Percentiles rank a stretch among this genome's conserved stretches.
These are phyloP conservation scores for Ochropacha duplaris DNA, from an alignment of 2,888 invertebrate species.

Conservation along the genomic window DNA sequence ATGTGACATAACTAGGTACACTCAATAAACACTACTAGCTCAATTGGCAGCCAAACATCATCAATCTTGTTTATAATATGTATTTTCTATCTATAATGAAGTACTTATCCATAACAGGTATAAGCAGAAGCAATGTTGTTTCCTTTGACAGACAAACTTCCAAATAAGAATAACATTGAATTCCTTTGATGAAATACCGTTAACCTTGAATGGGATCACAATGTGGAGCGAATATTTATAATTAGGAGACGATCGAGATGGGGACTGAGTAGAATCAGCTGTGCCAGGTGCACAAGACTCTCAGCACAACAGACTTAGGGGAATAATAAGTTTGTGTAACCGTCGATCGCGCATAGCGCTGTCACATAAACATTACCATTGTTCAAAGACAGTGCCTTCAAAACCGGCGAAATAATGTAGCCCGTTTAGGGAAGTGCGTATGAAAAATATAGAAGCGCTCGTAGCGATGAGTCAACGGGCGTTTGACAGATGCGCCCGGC, in stretches of 20 bases:
- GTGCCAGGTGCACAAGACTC: slow-evolving; percentile 28
- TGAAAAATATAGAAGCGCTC: slow-evolving; percentile 57
- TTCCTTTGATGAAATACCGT: slow-evolving; percentile 25
- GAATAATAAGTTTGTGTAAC: not conserved
- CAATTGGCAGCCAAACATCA: slow-evolving; percentile 17
- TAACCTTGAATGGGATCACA: slow-evolving; percentile 31
- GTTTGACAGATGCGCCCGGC: slow-evolving; percentile 74
- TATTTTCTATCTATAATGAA: not conserved
- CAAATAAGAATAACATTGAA: slow-evolving; percentile 26
- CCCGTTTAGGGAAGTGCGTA: slow-evolving; percentile 61
- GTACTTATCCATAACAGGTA: slow-evolving; percentile 24
- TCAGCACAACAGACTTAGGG: not conserved
- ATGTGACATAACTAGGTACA: not conserved
- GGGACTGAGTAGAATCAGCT: slow-evolving; percentile 33
- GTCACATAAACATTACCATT: slow-evolving; percentile 29
- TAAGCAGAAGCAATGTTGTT: slow-evolving; percentile 21
- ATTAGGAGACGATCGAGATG: slow-evolving; percentile 23
- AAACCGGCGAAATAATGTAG: slow-evolving; percentile 32
- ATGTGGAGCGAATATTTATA: slow-evolving; percentile 13
- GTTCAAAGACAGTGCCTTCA: slow-evolving; percentile 27
- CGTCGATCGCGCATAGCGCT: not conserved
- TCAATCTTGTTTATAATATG: slow-evolving; percentile 9
- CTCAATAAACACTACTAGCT: slow-evolving; percentile 6
- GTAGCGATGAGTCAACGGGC: slow-evolving; percentile 76
- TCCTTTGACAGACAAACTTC: slow-evolving; percentile 31